These are phyloP conservation scores for Desoria tigrina DNA, from an alignment of 2,888 invertebrate genomes.

Conservation along the genomic window DNA sequence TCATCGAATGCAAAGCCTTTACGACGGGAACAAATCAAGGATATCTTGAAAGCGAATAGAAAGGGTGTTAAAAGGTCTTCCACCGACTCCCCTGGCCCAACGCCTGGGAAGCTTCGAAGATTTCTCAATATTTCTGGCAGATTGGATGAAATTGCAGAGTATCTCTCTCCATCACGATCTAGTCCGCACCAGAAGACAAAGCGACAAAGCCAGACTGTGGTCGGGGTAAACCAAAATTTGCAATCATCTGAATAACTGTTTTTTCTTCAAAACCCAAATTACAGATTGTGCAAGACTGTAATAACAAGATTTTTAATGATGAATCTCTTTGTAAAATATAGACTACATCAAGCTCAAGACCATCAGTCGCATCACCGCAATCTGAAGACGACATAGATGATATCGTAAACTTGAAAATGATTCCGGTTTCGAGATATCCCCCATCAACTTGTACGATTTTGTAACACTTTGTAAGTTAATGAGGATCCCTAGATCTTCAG, in stretches of 20 bases:
- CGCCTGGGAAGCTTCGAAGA: conserved; percentile 44
- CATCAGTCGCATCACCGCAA: too few species aligned
- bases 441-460: conserved; percentile 35
- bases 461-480: too few species aligned
- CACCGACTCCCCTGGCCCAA: conserved; percentile 37
- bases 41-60: conserved; percentile 32
- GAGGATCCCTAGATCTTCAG: too few species aligned
- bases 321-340: too few species aligned
- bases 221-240: too few species aligned
- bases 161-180: conserved; percentile 33
- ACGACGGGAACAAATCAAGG: conserved; percentile 41
- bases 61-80: conserved; percentile 28
- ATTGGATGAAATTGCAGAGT: conserved; percentile 45
- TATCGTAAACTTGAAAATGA: conserved; percentile 26
- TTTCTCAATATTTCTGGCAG: conserved; percentile 45
- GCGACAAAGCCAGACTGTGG: not conserved
- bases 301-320: too few species aligned
- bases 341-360: too few species aligned
- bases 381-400: conserved; percentile 10
- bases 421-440: conserved; percentile 35
- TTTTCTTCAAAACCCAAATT: too few species aligned
- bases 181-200: not conserved
- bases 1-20: conserved; percentile 39
- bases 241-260: too few species aligned
- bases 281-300: too few species aligned